Base-by-base conservation (phyloP, 2,888 invertebrate genomes). In the Microplitis deprimator region DNA sequence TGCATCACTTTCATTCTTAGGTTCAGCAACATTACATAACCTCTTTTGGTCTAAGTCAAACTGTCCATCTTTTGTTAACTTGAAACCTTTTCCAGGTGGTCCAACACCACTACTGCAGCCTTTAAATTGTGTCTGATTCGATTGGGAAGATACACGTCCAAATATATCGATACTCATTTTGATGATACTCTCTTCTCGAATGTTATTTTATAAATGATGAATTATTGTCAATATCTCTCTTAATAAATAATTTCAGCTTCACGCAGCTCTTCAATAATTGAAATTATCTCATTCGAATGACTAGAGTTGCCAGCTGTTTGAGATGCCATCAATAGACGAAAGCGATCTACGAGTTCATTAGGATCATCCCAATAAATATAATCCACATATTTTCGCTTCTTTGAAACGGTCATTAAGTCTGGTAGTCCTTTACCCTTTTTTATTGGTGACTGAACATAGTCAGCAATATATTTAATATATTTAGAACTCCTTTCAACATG, bases 341-440 rank as follows among this genome's bases (percentile, higher is more conserved):
- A 62, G 16, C 80, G 77, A 68, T 82, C 76, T 0, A 82, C 41
- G 3, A 82, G 61, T 72, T 81, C 79, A 65, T 81, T 82, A 0
- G 81, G 79, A 75, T 82, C 77, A 73, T 82, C 79, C 76, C 78
- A 82, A 72, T 81, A 77, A 5, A 80, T 67, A 68, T 81, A 79
- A 77, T 80, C 79, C 20, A 20, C 20, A 20, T 20, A 20, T 20
- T 20, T n/a, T n/a, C n/a, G n/a, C n/a, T n/a, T n/a, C n/a, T n/a
- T n/a, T n/a, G n/a, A n/a, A n/a, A n/a, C n/a, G 1, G 20, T 20
- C 10, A 13, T 61, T 10, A 10, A 61, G 6, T 61, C 13, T 17
- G 61, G 13, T 17, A 4, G 13, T 16, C 61, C 61, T 61, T 17
- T 17, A 16, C 61, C 61, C 5, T 2, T 61, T 41, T 10, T 41